Base-by-base conservation (phyloP, 2,888 invertebrate species). In the Platerodrilus igneus region DNA sequence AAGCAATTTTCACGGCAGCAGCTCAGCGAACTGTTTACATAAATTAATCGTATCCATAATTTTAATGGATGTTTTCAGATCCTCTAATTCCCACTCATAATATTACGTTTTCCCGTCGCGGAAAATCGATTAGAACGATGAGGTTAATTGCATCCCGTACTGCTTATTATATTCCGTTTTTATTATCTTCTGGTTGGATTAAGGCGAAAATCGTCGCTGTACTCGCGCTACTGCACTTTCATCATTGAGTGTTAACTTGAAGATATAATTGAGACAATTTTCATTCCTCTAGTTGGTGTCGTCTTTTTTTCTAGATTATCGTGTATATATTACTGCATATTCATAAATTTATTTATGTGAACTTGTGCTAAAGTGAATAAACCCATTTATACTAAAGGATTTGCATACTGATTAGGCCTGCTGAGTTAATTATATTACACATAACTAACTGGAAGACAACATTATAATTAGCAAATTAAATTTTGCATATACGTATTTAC, bases 31-130 rank as follows among this genome's bases (percentile, higher is more conserved):
- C 45, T 45, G 41, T 48, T 45, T 45, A 48, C 45, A 48, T 35
- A 45, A 41, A 48, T 43, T 45, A 48, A 48, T 48, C 45, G 45
- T 42, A 37, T n/a, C n/a, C n/a, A n/a, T n/a, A n/a, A n/a, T n/a
- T n/a, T n/a, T n/a, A n/a, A n/a, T 19, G 14, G 33, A 36, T 32
- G 36, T 33, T 37, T 37, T 37, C 42, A 37, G 42, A 28, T 42
- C 37, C 42, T 37, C 42, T 42, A 36, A 37, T 37, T 31, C 28
- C 33, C 37, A 37, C 37, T 37, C 37, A 25, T 30, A 25, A 29
- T 41, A 45, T 40, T 37, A 26, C 25, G 30, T 29, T 41, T 31
- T 30, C 41, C 22, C 37, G 36, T 37, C 38, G 22, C 26, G 27
- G 32, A 41, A 41, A 41, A 45, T 45, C 38, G 45, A 41, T 45